Percentiles rank a stretch among this genome's conserved stretches.
Conservation (phyloP, 2,888 invertebrate species). For the Macrophya annulata region DNA sequence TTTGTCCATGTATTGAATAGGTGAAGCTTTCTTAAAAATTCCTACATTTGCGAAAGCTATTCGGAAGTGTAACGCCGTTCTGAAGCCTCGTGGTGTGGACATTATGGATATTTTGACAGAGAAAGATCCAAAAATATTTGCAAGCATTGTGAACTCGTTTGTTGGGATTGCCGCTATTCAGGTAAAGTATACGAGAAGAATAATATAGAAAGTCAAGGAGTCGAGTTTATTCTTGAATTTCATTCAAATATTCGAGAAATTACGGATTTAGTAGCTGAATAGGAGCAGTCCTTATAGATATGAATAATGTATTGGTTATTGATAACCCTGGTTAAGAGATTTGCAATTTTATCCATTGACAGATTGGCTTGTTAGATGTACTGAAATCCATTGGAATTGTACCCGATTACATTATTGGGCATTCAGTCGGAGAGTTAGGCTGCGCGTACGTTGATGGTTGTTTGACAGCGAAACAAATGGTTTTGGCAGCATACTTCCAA, state of each 20-base stretch:
- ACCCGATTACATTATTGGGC: slow-evolving; percentile 90
- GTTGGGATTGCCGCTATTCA: slow-evolving; percentile 88
- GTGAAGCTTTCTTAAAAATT: slow-evolving; percentile 84
- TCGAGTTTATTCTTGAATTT: too few relatives aligned
- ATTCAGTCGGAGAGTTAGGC: slow-evolving; percentile 96
- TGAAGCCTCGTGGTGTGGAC: slow-evolving; percentile 84
- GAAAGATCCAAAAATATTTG: slow-evolving; percentile 82
- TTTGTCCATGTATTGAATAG: slow-evolving; percentile 88
- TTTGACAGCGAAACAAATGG: slow-evolving; percentile 85
- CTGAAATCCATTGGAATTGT: slow-evolving; percentile 83
- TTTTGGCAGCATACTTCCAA: slow-evolving; percentile 83
- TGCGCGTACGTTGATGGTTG: slow-evolving; percentile 98
- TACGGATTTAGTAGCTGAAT: too few relatives aligned
- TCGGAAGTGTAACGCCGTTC: slow-evolving; percentile 81
- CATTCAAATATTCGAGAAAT: too few relatives aligned
- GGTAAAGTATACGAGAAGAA: slow-evolving; percentile 70
- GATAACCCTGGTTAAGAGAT: slow-evolving; percentile 16
- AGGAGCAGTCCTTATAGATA: too few relatives aligned
- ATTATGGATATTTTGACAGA: slow-evolving; percentile 83
- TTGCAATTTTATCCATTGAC: slow-evolving; percentile 5
- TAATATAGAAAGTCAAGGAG: too few relatives aligned
- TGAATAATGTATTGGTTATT: background rate
- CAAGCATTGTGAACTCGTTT: slow-evolving; percentile 86
- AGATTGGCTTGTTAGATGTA: slow-evolving; percentile 86
- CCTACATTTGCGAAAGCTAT: slow-evolving; percentile 87